phyloP scores from a whole-genome alignment of 2,113 vertebrate species.

The Chaenogobius annularis region DNA sequence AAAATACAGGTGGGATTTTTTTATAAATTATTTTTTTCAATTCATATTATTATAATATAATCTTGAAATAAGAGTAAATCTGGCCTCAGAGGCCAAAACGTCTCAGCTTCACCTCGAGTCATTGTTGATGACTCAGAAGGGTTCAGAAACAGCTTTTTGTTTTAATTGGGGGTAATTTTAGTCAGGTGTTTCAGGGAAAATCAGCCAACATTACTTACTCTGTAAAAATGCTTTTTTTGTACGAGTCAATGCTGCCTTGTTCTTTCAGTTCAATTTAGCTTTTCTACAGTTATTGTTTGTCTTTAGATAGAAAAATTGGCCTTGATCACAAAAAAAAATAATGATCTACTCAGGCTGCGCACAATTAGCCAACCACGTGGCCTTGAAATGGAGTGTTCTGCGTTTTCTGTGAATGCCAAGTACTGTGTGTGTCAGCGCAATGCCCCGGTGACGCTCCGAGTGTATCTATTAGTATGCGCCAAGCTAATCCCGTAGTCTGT shows the following conservation, averaged over 20 bases:
- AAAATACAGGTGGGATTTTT: too few relatives aligned
- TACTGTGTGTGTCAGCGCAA: slow-evolving; percentile 13
- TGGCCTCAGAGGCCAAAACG: too few relatives aligned
- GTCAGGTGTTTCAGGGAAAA: too few relatives aligned
- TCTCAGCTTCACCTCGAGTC: too few relatives aligned
- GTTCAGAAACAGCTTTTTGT: too few relatives aligned
- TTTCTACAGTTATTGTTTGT: slow-evolving; percentile 22
- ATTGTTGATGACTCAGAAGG: too few relatives aligned
- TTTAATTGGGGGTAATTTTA: too few relatives aligned
- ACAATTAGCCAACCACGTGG: slow-evolving; percentile 51
- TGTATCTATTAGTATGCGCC: slow-evolving; percentile 50
- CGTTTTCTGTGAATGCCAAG: slow-evolving; percentile 12
- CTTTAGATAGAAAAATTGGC: slow-evolving; percentile 30
- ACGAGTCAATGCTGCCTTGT: neutral
- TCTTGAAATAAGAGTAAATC: too few relatives aligned
- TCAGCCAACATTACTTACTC: neutral
- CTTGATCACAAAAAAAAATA: slow-evolving; percentile 50
- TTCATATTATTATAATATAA: too few relatives aligned
- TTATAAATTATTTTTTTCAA: too few relatives aligned
- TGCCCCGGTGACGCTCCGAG: slow-evolving; percentile 32
- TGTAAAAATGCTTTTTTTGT: neutral
- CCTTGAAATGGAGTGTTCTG: slow-evolving; percentile 51
- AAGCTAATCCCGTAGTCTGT: slow-evolving; percentile 50
- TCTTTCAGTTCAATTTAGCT: slow-evolving; percentile 10
- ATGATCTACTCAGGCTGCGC: slow-evolving; percentile 42